Conservation (phyloP, 2,888 invertebrate genomes). For the Aspidapion aeneum region DNA sequence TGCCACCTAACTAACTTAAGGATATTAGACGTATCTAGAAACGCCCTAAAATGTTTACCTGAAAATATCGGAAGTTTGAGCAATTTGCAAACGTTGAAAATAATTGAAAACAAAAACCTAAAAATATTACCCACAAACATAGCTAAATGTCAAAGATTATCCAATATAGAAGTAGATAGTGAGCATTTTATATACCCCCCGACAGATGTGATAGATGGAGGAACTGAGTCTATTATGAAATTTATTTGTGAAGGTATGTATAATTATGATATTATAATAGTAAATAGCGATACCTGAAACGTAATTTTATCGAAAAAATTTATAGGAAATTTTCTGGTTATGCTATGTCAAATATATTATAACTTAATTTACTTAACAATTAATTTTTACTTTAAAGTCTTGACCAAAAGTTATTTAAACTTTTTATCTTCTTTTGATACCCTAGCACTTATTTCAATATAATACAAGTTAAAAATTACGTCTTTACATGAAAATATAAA, state of each 20-base stretch:
- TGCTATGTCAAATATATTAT: no score
- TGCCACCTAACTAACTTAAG: constrained; percentile 60
- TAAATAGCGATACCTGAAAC: no score
- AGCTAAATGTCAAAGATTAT: constrained; percentile 61
- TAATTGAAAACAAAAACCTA: constrained; percentile 58
- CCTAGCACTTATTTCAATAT: no score
- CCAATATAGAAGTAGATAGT: constrained; percentile 59
- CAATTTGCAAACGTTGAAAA: constrained; percentile 57
- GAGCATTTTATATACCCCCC: constrained; percentile 65
- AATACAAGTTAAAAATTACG: no score
- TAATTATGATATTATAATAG: constrained; percentile 7
- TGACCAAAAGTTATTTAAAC: no score
- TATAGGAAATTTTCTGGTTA: no score
- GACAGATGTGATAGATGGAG: constrained; percentile 54
- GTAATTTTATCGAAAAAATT: constrained; percentile 1
- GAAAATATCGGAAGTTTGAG: constrained; percentile 60
- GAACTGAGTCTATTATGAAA: constrained; percentile 63
- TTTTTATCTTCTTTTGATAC: no score
- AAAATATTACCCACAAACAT: constrained; percentile 61
- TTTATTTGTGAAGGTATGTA: constrained; percentile 56
- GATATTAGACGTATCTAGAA: constrained; percentile 68
- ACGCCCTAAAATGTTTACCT: constrained; percentile 63
- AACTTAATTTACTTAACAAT: no score
- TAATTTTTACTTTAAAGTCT: no score
- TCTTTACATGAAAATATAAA: no score